Base-by-base conservation (phyloP, 2,888 invertebrate species). In the Campopleginae sp. region DNA sequence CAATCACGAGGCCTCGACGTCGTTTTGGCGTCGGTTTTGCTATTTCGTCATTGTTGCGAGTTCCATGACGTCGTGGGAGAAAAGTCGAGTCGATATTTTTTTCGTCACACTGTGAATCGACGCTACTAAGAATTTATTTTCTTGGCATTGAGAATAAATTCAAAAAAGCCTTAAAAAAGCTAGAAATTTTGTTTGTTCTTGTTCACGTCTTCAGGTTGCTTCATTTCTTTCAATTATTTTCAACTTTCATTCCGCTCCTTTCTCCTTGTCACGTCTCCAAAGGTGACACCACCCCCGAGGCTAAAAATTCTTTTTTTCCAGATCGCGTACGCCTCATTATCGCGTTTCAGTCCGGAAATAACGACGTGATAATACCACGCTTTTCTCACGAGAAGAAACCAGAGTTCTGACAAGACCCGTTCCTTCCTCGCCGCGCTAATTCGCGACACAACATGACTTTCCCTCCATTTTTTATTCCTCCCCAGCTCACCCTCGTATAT, bases 311-410 rank as follows among this genome's bases (percentile, higher is more conserved):
- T 51, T 65, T 54, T 63, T 75, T 72, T 70, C 70, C 51, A 65
- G 51, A 86, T 82, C 88, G 89, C 89, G 86, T 88, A 89, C 88
- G 89, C 86, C 91, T 92, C 91, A 90, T 92, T 91, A 92, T 89
- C 90, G 84, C 88, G 86, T 86, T 86, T 86, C 87, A 85, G 87
- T 86, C 19, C 46, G 33, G 70, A 66, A 76, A 82, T 85, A 91
- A 92, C 89, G 87, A 90, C 89, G 87, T 83, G 70, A 38, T 87
- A 89, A n/a, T 71, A 58, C 46, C 87, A 82, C 90, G 89, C 81
- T 86, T 88, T 89, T 88, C 88, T 88, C 88, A 84, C 85, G 83
- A 54, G 76, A 44, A 74, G 46, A 51, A 77, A 51, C 10, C 48
- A 38, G 65, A 46, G 33, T 70, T 70, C 58, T 42, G 58, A 44